Evolutionary conservation across 2,888 invertebrate species (phyloP).

Genomic region (Drosophila hamatofila): DNA sequence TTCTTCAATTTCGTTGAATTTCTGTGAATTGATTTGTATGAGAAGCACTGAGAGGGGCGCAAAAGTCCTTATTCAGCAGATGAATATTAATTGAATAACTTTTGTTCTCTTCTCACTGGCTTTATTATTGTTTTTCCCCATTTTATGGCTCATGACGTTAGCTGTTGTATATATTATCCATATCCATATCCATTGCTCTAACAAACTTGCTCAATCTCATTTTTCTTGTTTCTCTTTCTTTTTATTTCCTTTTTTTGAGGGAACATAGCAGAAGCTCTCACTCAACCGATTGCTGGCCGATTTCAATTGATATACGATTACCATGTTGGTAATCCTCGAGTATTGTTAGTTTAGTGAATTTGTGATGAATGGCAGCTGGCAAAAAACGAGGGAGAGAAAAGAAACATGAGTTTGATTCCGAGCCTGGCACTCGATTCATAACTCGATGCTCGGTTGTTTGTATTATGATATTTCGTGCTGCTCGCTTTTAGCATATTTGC

Average conservation of each 20-base stretch:
- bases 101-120: background rate
- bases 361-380: slow-evolving; percentile 21
- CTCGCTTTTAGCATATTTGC: slow-evolving; percentile 54
- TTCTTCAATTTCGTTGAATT: background rate
- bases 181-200: background rate
- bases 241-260: background rate
- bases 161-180: slow-evolving; percentile 4
- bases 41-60: slow-evolving; percentile 2
- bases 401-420: slow-evolving; percentile 24
- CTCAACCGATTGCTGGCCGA: slow-evolving; percentile 1
- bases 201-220: slow-evolving; percentile 4
- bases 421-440: slow-evolving; percentile 33
- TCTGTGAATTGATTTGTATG: background rate
- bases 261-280: background rate
- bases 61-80: background rate
- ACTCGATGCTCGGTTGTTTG: slow-evolving; percentile 10
- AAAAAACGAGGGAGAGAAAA: background rate
- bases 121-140: background rate
- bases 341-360: slow-evolving; percentile 1
- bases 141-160: background rate
- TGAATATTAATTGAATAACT: background rate
- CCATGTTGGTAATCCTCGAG: slow-evolving; percentile 14
- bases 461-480: slow-evolving; percentile 21
- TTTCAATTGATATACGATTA: slow-evolving; percentile 5
- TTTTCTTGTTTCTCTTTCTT: background rate